Evolutionary conservation across 2,888 invertebrate genomes (phyloP).

Genomic region (Pimpla rufipes): DNA sequence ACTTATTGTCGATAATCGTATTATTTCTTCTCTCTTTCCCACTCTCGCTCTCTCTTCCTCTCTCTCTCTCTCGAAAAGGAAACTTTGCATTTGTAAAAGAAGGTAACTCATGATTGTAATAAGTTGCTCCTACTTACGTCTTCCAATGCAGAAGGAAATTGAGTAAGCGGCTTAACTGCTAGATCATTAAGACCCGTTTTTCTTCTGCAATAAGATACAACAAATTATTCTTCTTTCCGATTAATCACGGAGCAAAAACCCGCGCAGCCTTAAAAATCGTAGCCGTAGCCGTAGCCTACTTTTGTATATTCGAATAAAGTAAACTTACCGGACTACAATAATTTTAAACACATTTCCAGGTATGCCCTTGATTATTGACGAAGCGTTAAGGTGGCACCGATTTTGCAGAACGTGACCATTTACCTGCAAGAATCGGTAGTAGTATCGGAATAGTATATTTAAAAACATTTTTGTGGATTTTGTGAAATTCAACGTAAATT

Average conservation of each 20-base stretch:
- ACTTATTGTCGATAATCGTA: neutral
- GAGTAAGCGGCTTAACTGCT: slow-evolving; percentile 95
- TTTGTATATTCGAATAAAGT: neutral
- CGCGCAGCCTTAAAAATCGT: neutral
- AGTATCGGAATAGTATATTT: no score
- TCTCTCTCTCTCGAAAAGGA: no score
- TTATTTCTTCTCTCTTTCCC: no score
- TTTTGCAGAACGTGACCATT: slow-evolving; percentile 97
- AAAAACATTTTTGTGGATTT: no score
- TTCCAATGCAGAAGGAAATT: slow-evolving; percentile 93
- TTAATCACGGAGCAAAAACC: no score
- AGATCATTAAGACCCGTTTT: slow-evolving; percentile 90
- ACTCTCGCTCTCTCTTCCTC: no score
- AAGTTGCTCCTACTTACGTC: slow-evolving; percentile 88
- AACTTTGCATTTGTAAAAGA: no score
- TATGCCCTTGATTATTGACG: slow-evolving; percentile 97
- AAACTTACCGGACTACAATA: slow-evolving; percentile 92
- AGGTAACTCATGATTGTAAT: no score
- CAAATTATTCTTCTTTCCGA: neutral
- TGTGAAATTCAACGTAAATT: no score
- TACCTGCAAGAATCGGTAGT: slow-evolving; percentile 88
- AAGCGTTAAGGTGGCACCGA: slow-evolving; percentile 98
- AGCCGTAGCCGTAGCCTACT: neutral
- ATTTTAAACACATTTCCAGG: slow-evolving; percentile 94
- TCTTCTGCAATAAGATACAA: slow-evolving; percentile 46